These are phyloP conservation scores for Aptenodytes patagonicus DNA, from an alignment of 2,113 vertebrate genomes.

Conservation along the genomic window DNA sequence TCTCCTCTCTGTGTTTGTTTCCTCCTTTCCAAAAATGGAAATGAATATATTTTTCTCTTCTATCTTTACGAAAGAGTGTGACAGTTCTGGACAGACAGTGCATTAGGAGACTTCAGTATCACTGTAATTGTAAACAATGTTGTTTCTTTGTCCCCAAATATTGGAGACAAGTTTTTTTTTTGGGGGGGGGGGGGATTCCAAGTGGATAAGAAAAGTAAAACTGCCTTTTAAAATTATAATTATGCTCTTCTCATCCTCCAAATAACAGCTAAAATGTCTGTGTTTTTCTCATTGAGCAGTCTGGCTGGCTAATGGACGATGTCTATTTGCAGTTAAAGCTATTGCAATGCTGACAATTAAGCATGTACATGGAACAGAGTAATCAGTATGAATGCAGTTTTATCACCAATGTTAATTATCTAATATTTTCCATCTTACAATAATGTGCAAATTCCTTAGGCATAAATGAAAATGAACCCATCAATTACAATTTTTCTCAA, in stretches of 20 bases:
- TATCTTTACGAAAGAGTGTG: not conserved
- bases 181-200: not conserved
- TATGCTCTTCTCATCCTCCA: constrained; percentile 26
- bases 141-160: not conserved
- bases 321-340: constrained; percentile 74
- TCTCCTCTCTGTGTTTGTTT: not conserved
- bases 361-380: constrained; percentile 40
- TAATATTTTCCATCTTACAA: constrained; percentile 58
- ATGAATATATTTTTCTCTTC: not conserved
- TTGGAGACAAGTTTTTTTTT: not conserved
- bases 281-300: constrained; percentile 56
- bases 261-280: constrained; percentile 55
- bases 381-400: constrained; percentile 58
- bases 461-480: constrained; percentile 47
- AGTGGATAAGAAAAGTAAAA: not conserved
- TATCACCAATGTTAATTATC: constrained; percentile 67
- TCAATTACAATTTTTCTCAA: constrained; percentile 62
- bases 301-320: constrained; percentile 66
- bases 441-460: constrained; percentile 62
- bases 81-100: not conserved
- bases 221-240: constrained; percentile 50
- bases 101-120: not conserved
- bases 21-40: not conserved
- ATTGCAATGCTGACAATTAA: constrained; percentile 70
- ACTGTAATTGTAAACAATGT: not conserved